Conservation (phyloP, 1,140 invertebrate species). For the Anthonomus grandis region DNA sequence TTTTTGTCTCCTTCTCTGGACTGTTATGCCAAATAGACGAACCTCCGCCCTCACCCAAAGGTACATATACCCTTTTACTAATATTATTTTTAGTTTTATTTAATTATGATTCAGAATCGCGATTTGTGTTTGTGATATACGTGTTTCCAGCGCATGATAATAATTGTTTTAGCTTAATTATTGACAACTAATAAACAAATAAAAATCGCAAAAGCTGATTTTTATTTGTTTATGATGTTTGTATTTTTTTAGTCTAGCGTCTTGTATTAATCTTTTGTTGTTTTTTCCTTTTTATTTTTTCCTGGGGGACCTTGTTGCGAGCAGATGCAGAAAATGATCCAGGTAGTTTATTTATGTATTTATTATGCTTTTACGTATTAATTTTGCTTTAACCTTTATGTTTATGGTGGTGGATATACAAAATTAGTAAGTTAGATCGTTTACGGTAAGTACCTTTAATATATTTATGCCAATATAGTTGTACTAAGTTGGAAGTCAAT, state of each 20-base stretch:
- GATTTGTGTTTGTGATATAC: too few species aligned
- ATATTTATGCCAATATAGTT: not conserved
- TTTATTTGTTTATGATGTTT: constrained; percentile 13
- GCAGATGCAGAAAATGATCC: constrained; percentile 39
- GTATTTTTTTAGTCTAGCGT: constrained; percentile 19
- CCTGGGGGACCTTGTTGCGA: constrained; percentile 28
- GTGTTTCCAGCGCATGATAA: too few species aligned
- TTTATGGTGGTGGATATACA: not conserved
- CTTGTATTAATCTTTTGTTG: constrained; percentile 32
- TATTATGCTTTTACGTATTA: constrained; percentile 4
- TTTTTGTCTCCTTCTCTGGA: constrained; percentile 42
- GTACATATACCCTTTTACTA: constrained; percentile 33
- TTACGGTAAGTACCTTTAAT: not conserved
- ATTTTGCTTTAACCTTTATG: not conserved
- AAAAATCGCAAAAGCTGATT: too few species aligned
- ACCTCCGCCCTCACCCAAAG: constrained; percentile 32
- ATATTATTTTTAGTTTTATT: constrained; percentile 23
- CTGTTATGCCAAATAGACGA: constrained; percentile 42
- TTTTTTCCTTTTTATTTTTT: constrained; percentile 37
- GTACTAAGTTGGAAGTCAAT: not conserved
- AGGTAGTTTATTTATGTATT: constrained; percentile 40
- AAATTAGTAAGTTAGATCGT: not conserved
- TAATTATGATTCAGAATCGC: too few species aligned
- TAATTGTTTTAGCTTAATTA: not conserved
- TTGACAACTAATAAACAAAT: too few species aligned